Percentiles rank a stretch among this genome's conserved stretches.
Evolutionary conservation across 2,888 invertebrate species (phyloP).

Genomic region (Isoperla grammatica): DNA sequence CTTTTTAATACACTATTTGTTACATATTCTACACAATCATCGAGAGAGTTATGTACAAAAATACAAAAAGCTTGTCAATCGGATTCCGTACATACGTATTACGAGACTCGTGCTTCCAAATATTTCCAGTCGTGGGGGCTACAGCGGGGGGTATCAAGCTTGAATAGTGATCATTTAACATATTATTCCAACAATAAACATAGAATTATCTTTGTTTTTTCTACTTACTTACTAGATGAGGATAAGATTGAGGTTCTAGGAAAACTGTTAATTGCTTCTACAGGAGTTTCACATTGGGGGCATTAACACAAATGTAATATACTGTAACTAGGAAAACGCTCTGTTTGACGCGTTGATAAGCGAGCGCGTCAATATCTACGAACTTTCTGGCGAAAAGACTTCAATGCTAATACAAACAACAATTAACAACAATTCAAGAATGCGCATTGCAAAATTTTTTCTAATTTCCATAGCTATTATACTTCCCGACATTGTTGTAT

Average conservation of each 20-base stretch:
- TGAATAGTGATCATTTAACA: background rate
- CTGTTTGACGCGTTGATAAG: too few species aligned
- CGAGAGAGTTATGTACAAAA: slow-evolving; percentile 26
- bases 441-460: too few species aligned
- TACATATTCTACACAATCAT: slow-evolving; percentile 22
- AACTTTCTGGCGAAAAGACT: too few species aligned
- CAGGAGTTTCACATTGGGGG: background rate
- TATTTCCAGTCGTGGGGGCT: too few species aligned
- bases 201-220: background rate
- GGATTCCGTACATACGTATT: background rate
- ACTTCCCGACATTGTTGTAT: too few species aligned
- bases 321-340: too few species aligned
- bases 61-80: slow-evolving; percentile 25
- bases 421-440: too few species aligned
- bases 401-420: too few species aligned
- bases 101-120: background rate
- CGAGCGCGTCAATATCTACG: too few species aligned
- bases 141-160: slow-evolving; percentile 1
- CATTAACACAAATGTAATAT: background rate
- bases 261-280: background rate
- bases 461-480: too few species aligned
- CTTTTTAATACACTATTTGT: background rate
- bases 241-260: slow-evolving; percentile 1
- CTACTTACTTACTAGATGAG: background rate
- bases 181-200: background rate